phyloP scores from a whole-genome alignment of 2,797 vertebrate species.

The Catamblyrhynchus diadema region DNA sequence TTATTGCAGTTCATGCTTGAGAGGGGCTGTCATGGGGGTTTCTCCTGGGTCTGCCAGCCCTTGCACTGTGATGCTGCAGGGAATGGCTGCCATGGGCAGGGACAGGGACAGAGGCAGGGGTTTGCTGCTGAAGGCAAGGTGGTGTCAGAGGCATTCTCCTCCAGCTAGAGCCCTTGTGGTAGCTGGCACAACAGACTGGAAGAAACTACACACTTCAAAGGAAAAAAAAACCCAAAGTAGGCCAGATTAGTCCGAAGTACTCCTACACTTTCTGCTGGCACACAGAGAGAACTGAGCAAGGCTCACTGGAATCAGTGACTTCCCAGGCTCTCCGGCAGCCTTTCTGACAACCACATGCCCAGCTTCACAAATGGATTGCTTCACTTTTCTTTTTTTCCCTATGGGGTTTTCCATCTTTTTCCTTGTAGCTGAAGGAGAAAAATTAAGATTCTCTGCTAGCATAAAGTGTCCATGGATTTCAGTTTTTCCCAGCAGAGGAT shows the following conservation, averaged over 20 bases:
- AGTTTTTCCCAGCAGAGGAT: neutral
- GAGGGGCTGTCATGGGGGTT: neutral
- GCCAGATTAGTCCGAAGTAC: neutral
- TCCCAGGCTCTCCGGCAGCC: neutral
- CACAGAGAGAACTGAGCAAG: neutral
- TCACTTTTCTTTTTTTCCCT: neutral
- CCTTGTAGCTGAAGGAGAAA: neutral
- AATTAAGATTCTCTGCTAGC: neutral
- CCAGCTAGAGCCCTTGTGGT: neutral
- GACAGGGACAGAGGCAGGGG: neutral
- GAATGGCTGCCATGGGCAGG: neutral
- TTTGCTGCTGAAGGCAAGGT: neutral
- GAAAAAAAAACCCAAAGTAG: accelerated
- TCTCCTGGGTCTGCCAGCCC: neutral
- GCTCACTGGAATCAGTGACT: neutral
- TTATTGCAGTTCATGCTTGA: neutral
- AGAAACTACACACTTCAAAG: neutral
- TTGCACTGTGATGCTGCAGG: neutral
- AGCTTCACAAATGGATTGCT: neutral
- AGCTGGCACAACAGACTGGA: neutral
- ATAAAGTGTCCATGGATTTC: neutral
- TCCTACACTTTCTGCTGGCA: neutral
- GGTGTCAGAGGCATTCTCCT: neutral
- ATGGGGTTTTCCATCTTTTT: neutral
- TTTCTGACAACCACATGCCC: neutral